Evolutionary conservation across 2,113 vertebrate species (phyloP).

Genomic region (Sisor rabdophorus): DNA sequence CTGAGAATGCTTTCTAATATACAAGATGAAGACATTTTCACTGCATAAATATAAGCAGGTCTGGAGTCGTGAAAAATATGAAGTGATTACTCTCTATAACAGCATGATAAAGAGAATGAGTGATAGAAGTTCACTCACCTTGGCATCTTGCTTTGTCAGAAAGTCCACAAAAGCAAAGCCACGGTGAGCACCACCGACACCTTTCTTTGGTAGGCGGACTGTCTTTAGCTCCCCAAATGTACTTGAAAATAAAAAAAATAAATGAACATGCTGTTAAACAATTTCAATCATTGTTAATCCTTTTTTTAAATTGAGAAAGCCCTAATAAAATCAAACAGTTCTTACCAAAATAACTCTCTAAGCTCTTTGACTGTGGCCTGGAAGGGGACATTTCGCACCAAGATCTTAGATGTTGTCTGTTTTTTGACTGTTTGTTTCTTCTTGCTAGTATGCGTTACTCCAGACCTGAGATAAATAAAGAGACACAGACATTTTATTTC

Average conservation of each 20-base stretch:
- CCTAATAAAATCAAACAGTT: neutral
- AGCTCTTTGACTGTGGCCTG: slow-evolving; percentile 84
- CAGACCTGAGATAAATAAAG: slow-evolving; percentile 60
- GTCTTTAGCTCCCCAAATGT: slow-evolving; percentile 96
- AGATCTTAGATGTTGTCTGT: slow-evolving; percentile 88
- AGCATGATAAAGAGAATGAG: neutral
- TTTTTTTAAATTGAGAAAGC: neutral
- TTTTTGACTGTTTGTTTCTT: slow-evolving; percentile 81
- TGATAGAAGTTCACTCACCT: slow-evolving; percentile 71
- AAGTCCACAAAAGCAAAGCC: slow-evolving; percentile 97
- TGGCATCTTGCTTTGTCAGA: slow-evolving; percentile 92
- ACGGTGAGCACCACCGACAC: slow-evolving; percentile 79
- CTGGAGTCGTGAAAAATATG: slow-evolving; percentile 20
- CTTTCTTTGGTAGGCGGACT: slow-evolving; percentile 88
- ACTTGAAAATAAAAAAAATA: slow-evolving; percentile 59
- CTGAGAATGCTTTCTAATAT: slow-evolving; percentile 84
- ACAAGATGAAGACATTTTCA: neutral
- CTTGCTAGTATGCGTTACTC: slow-evolving; percentile 55
- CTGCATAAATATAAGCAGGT: neutral
- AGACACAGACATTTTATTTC: neutral
- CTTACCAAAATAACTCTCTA: slow-evolving; percentile 92
- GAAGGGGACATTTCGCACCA: slow-evolving; percentile 94
- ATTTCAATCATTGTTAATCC: neutral
- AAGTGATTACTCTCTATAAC: slow-evolving; percentile 4
- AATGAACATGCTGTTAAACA: neutral